These are phyloP conservation scores for Acleris cristana DNA, from an alignment of 2,888 invertebrate genomes.

Conservation along the genomic window DNA sequence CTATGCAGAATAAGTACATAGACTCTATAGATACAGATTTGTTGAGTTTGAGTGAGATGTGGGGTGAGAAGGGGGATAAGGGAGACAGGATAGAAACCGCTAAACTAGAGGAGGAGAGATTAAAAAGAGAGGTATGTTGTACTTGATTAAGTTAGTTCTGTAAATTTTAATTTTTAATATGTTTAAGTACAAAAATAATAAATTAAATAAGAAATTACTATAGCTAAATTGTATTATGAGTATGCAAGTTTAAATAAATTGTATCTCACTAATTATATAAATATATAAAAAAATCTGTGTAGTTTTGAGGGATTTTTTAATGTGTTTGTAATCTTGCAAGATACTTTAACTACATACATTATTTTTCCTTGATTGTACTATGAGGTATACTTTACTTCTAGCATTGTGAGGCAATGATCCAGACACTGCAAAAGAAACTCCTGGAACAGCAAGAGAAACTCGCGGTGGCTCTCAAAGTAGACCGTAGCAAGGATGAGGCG, in stretches of 20 bases:
- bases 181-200: too few relatives aligned
- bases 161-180: too few relatives aligned
- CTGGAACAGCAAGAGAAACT: conserved; percentile 91
- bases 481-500: conserved; percentile 89
- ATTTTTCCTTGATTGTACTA: too few relatives aligned
- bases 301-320: too few relatives aligned
- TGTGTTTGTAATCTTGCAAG: too few relatives aligned
- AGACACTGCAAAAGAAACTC: conserved; percentile 88
- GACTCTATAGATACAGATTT: conserved; percentile 76
- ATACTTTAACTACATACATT: too few relatives aligned
- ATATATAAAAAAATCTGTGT: too few relatives aligned
- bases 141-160: neutral
- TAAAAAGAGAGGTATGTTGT: conserved; percentile 88
- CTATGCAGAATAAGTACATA: conserved; percentile 58
- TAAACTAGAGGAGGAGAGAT: conserved; percentile 89
- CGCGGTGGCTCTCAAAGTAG: conserved; percentile 90
- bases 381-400: conserved; percentile 53
- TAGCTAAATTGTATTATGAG: too few relatives aligned
- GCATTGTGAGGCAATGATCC: conserved; percentile 91
- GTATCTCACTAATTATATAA: too few relatives aligned
- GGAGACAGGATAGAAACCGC: conserved; percentile 62
- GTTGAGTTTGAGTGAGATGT: conserved; percentile 86
- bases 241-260: too few relatives aligned
- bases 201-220: too few relatives aligned
- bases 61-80: conserved; percentile 80